A percentile compares a stretch with the other conserved stretches of the same genome.
These are phyloP conservation scores for Tachysurus vachellii DNA, from an alignment of 2,113 vertebrate species.

Conservation along the genomic window DNA sequence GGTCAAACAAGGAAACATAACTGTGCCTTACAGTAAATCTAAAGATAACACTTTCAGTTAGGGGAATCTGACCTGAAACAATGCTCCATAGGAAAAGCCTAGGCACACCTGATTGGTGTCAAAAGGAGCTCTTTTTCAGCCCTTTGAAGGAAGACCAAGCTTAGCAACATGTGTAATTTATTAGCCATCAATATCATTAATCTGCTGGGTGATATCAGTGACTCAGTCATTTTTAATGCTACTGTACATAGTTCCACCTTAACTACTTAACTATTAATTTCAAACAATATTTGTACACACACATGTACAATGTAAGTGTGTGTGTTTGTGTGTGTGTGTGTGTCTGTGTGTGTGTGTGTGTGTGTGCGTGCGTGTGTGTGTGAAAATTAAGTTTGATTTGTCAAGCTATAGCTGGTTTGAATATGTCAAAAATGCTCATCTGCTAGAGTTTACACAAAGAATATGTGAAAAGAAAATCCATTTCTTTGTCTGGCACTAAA, in stretches of 20 bases:
- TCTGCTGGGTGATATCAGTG: no score
- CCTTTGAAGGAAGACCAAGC: neutral
- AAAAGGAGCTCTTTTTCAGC: neutral
- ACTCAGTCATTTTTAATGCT: neutral
- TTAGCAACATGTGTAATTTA: neutral
- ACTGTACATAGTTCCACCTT: neutral
- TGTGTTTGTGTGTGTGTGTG: no score
- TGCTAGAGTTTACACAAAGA: no score
- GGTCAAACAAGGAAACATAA: constrained; percentile 45
- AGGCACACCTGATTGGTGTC: neutral
- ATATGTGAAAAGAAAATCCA: neutral
- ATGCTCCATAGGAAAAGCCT: neutral
- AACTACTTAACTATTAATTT: neutral
- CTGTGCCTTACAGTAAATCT: constrained; percentile 26
- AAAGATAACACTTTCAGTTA: constrained; percentile 7
- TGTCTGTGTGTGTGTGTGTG: no score
- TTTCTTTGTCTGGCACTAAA: no score
- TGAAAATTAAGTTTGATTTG: no score
- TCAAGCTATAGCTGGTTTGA: no score
- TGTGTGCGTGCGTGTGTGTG: no score
- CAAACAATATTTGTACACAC: neutral
- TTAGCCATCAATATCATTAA: no score
- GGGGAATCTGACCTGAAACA: constrained; percentile 1
- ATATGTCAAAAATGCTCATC: no score
- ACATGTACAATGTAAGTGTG: neutral